Conservation (phyloP, 35 echinoderm and acorn worm genomes). For the Lytechinus pictus region DNA sequence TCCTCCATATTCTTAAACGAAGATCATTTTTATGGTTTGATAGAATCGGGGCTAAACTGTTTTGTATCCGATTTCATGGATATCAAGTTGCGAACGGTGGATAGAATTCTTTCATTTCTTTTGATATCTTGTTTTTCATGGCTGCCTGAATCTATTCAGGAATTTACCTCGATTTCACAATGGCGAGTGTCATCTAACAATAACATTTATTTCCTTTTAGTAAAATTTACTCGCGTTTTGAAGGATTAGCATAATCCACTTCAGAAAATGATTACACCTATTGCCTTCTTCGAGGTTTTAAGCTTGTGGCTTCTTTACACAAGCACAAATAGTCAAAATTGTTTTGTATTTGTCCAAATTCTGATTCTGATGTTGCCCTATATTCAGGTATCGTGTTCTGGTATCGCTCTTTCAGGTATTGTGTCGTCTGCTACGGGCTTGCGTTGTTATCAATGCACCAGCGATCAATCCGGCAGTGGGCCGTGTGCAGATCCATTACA, state of each 20-base stretch:
- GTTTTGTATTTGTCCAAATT: not conserved
- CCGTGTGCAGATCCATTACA: not conserved
- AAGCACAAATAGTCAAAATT: not conserved
- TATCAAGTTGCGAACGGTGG: not conserved
- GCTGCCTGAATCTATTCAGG: not conserved
- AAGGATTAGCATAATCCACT: not conserved
- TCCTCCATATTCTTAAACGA: too few species aligned
- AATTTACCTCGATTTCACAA: not conserved
- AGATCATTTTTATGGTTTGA: too few species aligned
- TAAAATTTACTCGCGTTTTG: not conserved
- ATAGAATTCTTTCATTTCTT: not conserved
- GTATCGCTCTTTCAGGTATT: not conserved
- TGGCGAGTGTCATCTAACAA: not conserved
- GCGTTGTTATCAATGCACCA: conserved; percentile 21
- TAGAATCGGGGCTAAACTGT: not conserved
- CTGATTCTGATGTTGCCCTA: not conserved
- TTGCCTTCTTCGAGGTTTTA: not conserved
- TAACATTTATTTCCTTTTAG: not conserved
- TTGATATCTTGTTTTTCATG: not conserved
- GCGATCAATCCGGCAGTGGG: not conserved
- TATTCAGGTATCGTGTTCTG: not conserved
- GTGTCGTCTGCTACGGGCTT: not conserved
- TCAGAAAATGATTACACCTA: not conserved
- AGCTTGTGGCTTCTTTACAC: not conserved
- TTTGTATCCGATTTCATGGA: not conserved